Conservation (phyloP, 1,140 invertebrate species). For the Prorops nasuta region DNA sequence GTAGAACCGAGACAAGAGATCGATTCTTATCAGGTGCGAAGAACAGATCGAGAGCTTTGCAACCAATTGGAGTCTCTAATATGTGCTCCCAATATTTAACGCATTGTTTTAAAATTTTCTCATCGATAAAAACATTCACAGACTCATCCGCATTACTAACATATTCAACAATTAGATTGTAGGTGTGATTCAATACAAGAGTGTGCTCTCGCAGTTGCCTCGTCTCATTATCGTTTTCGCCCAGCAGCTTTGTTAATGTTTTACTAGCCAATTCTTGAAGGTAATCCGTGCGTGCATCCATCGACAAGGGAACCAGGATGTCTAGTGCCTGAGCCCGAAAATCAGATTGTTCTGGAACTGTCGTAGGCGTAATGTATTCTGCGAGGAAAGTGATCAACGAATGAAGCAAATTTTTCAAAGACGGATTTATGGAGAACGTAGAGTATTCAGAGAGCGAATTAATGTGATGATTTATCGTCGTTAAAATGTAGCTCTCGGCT, state of each 20-base stretch:
- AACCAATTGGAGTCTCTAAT: constrained; percentile 75
- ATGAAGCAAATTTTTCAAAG: constrained; percentile 67
- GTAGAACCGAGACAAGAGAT: constrained; percentile 70
- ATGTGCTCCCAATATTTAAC: constrained; percentile 82
- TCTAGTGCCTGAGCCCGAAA: constrained; percentile 56
- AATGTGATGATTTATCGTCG: constrained; percentile 61
- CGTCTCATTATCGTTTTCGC: constrained; percentile 62
- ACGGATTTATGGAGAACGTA: constrained; percentile 66
- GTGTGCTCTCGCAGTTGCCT: constrained; percentile 65
- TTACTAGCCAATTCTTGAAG: constrained; percentile 62
- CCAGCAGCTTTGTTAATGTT: constrained; percentile 64
- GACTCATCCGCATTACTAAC: constrained; percentile 45
- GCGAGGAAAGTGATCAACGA: constrained; percentile 68
- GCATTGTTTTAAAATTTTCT: constrained; percentile 69
- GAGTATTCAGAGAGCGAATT: constrained; percentile 60
- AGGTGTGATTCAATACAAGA: constrained; percentile 67
- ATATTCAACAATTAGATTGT: constrained; percentile 67
- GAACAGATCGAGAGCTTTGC: constrained; percentile 78
- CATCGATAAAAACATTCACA: constrained; percentile 60
- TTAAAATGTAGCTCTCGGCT: constrained; percentile 75
- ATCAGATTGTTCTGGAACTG: constrained; percentile 54
- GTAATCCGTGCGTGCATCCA: constrained; percentile 74
- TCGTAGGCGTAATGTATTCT: constrained; percentile 60
- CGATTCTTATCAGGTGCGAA: constrained; percentile 65
- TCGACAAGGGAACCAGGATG: constrained; percentile 70